A percentile compares a stretch with the other conserved stretches of the same genome.
phyloP scores from a whole-genome alignment of 2,113 vertebrate species.

The Procavia capensis region DNA sequence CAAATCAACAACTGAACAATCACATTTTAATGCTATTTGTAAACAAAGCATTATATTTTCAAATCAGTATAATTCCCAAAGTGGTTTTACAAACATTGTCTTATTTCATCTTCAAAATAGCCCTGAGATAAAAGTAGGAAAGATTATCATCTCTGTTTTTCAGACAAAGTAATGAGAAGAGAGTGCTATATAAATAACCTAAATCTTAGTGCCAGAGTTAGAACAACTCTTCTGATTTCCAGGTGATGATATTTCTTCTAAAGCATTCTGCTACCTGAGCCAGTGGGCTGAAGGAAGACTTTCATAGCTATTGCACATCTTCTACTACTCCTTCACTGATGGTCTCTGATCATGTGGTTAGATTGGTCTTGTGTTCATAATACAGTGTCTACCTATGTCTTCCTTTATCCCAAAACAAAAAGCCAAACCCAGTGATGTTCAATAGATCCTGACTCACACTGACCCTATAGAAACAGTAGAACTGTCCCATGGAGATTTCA shows the following conservation, averaged over 20 bases:
- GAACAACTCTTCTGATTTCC: neutral
- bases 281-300: neutral
- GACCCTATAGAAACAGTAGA: too few relatives aligned
- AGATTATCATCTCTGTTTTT: neutral
- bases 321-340: neutral
- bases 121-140: neutral
- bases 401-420: too few relatives aligned
- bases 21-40: neutral
- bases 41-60: constrained; percentile 41
- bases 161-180: neutral
- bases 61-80: constrained; percentile 30
- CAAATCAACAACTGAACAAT: neutral
- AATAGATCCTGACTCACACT: too few relatives aligned
- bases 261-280: neutral
- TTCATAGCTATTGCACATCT: neutral
- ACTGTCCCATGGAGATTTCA: too few relatives aligned
- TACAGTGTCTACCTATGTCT: neutral
- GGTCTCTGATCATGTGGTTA: neutral
- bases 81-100: constrained; percentile 33
- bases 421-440: too few relatives aligned
- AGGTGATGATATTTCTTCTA: neutral
- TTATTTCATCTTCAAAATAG: constrained; percentile 47
- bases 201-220: neutral
- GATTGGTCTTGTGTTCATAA: neutral
- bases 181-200: neutral